A percentile compares a stretch with the other conserved stretches of the same genome.
phyloP scores from a whole-genome alignment of 2,888 invertebrate genomes.

The Galeruca laticollis region DNA sequence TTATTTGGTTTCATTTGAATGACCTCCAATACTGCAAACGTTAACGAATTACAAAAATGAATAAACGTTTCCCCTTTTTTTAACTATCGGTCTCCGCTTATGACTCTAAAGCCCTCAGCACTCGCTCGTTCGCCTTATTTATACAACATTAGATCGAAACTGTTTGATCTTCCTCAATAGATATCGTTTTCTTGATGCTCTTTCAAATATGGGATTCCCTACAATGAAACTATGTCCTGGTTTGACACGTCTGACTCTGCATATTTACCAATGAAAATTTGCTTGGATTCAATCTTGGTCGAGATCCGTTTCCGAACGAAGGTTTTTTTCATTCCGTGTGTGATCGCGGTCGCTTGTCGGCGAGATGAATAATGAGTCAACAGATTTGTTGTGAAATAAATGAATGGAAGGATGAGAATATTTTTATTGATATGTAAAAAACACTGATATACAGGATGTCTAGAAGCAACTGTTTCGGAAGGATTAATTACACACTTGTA shows the following conservation, averaged over 20 bases:
- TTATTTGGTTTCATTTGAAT: too few relatives aligned
- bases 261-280: constrained; percentile 51
- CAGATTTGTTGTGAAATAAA: constrained; percentile 14
- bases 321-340: constrained; percentile 20
- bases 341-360: constrained; percentile 4
- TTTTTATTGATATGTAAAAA: background rate
- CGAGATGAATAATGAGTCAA: constrained; percentile 18
- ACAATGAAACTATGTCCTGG: constrained; percentile 51
- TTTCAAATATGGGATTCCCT: constrained; percentile 46
- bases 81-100: constrained; percentile 16
- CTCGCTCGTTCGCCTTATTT: constrained; percentile 45
- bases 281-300: constrained; percentile 36
- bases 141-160: constrained; percentile 49
- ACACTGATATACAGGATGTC: too few relatives aligned
- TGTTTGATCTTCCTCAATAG: constrained; percentile 48
- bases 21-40: too few relatives aligned
- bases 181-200: constrained; percentile 51
- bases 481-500: too few relatives aligned
- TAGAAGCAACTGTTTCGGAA: too few relatives aligned
- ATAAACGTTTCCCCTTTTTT: background rate
- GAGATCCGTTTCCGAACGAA: constrained; percentile 21
- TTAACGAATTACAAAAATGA: too few relatives aligned
- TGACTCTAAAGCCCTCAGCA: constrained; percentile 22
- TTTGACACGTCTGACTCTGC: constrained; percentile 52
- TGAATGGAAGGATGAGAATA: background rate